Conservation (phyloP, 2,888 invertebrate genomes). For the Mythimna lalbum region DNA sequence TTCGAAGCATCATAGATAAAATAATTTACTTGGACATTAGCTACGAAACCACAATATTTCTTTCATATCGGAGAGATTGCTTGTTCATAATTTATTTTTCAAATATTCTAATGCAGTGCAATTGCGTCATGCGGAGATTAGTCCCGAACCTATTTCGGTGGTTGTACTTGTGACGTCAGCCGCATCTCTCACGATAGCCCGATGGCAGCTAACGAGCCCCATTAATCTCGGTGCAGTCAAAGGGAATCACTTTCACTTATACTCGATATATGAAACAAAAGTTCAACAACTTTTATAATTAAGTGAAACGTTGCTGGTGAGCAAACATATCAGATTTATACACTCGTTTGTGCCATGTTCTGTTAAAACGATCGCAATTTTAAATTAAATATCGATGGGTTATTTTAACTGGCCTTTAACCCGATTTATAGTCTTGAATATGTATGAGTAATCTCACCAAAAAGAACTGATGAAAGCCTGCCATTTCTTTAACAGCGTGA, state of each 20-base stretch:
- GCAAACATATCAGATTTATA: slow-evolving; percentile 54
- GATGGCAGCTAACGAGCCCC: slow-evolving; percentile 68
- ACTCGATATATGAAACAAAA: slow-evolving; percentile 66
- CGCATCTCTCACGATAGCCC: slow-evolving; percentile 75
- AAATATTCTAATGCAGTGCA: slow-evolving; percentile 74
- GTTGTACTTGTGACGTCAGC: slow-evolving; percentile 70
- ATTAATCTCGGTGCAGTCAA: slow-evolving; percentile 77
- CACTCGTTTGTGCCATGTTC: slow-evolving; percentile 40
- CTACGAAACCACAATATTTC: slow-evolving; percentile 75
- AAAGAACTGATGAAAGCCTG: not conserved
- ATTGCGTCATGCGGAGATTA: slow-evolving; percentile 74
- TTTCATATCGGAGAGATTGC: slow-evolving; percentile 75
- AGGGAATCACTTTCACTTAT: slow-evolving; percentile 82
- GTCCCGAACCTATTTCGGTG: slow-evolving; percentile 70
- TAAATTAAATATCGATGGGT: slow-evolving; percentile 26
- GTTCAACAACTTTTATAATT: slow-evolving; percentile 69
- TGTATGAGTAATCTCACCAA: not conserved
- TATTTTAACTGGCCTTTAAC: slow-evolving; percentile 31
- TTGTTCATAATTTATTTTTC: slow-evolving; percentile 75
- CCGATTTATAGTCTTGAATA: not conserved
- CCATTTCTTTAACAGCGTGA: not conserved
- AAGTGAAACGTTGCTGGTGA: slow-evolving; percentile 61
- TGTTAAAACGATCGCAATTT: slow-evolving; percentile 22
- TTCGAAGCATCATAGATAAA: slow-evolving; percentile 64
- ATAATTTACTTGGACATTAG: slow-evolving; percentile 70